These are phyloP conservation scores for Muscina levida DNA, from an alignment of 2,888 invertebrate species.

Conservation along the genomic window DNA sequence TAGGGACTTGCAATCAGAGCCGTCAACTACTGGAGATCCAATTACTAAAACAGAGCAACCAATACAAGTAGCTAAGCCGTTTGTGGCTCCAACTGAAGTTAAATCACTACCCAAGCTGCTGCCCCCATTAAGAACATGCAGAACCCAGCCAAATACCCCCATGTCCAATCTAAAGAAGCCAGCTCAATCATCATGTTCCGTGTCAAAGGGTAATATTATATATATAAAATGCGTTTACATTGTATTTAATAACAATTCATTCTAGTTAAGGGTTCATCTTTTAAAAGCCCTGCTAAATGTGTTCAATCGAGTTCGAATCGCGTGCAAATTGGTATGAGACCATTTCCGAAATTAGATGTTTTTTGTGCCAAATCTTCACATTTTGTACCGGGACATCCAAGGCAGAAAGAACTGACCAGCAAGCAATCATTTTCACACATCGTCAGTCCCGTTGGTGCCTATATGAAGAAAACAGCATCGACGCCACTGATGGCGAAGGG, in stretches of 20 bases:
- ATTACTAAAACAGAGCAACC: neutral
- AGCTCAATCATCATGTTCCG: constrained; percentile 3
- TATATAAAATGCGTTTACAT: neutral
- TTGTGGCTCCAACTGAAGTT: neutral
- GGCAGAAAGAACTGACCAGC: constrained; percentile 60
- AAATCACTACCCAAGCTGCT: neutral
- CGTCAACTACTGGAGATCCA: constrained; percentile 28
- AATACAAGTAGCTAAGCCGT: neutral
- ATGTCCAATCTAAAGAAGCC: neutral
- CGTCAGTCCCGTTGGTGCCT: constrained; percentile 79
- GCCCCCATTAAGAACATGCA: neutral
- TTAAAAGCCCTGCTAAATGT: constrained; percentile 29
- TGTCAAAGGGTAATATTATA: constrained; percentile 56
- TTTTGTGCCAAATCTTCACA: constrained; percentile 69
- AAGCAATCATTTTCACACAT: constrained; percentile 75
- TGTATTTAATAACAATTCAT: neutral
- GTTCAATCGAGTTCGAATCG: constrained; percentile 39
- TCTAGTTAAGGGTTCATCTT: constrained; percentile 61
- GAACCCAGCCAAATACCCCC: constrained; percentile 30
- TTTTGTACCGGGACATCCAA: constrained; percentile 28
- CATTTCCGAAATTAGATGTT: constrained; percentile 68
- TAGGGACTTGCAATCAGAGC: neutral
- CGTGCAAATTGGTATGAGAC: constrained; percentile 67
- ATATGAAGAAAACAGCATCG: constrained; percentile 78
- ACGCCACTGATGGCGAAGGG: constrained; percentile 77